A percentile compares a stretch with the other conserved stretches of the same genome.
Evolutionary conservation across 2,113 vertebrate genomes (phyloP).

Genomic region (Erpornis zantholeuca): DNA sequence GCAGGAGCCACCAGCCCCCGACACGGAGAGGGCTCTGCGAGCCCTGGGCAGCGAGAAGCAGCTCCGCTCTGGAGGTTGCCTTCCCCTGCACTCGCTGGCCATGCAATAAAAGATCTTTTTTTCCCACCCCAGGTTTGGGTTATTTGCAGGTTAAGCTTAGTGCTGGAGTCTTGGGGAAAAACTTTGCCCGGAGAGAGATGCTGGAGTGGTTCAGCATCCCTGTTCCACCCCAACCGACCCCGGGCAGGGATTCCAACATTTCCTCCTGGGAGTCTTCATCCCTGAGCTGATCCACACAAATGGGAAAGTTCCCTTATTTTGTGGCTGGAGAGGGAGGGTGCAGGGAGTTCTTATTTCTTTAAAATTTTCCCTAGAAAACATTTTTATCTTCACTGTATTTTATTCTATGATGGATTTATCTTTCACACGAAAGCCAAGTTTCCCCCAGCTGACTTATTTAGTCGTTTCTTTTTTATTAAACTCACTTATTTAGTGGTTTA

Average conservation of each 20-base stretch:
- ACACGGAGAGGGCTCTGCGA: rapidly evolving
- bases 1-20: not conserved
- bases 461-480: not conserved
- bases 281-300: not conserved
- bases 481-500: not conserved
- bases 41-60: not conserved
- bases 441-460: not conserved
- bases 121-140: not conserved
- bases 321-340: not conserved
- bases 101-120: not conserved
- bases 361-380: not conserved
- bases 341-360: not conserved
- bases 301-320: not conserved
- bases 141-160: not conserved
- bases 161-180: not conserved
- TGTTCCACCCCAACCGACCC: not conserved
- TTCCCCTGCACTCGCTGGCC: rapidly evolving
- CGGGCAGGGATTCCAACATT: not conserved
- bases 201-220: not conserved
- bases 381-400: not conserved
- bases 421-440: not conserved
- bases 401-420: not conserved
- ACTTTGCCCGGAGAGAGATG: not conserved
- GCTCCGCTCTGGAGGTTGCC: not conserved
- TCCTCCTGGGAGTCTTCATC: rapidly evolving